Evolutionary conservation across 2,888 invertebrate genomes (phyloP), one percentile per base, ranked within the genome.

Genomic region (Dasysyrphus tricinctus): DNA sequence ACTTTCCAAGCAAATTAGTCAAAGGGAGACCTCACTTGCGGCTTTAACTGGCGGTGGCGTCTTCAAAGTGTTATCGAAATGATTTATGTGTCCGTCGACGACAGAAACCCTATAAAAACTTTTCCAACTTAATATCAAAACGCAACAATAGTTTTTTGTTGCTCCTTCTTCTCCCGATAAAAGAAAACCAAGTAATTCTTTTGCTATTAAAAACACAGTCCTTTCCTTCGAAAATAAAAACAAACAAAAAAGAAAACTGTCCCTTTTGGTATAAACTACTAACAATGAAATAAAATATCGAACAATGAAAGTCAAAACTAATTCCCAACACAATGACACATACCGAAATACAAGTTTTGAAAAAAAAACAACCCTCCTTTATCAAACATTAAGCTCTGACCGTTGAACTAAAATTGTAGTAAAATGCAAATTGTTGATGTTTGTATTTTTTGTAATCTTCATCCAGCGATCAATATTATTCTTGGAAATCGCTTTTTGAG

Each of bases 351-450:
- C 49, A 32, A 80, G 39, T 79, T 11, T 9, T 16, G 16, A 24
- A 47, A 29, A 29, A 24, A 24, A 24, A 24, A 24, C 37, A 54
- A 54, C 63, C 65, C 37, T n/a, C 49, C 42, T n/a, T n/a, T 37
- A 39, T 37, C 14, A 14, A 14, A 69, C 6, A 16, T 12, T 19
- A 54, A 44, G 19, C 42, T 37, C 73, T 77, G 85, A 70, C 80
- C 77, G 49, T 63, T 77, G 77, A 80, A 85, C 75, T 56, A 42
- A 47, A 74, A 47, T 47, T 16, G 49, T 51, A 24, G 42, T 69
- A 73, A 80, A 80, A 85, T 85, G 85, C 77, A 85, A 85, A 85
- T 80, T 74, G 67, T 63, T 56, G 32, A 57, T 63, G 47, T 8
- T 39, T 42, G 14, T 67, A n/a, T 16, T 32, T n/a, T 14, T 42